Evolutionary conservation across 1,140 invertebrate genomes (phyloP).

Genomic region (Pomacea maculata): DNA sequence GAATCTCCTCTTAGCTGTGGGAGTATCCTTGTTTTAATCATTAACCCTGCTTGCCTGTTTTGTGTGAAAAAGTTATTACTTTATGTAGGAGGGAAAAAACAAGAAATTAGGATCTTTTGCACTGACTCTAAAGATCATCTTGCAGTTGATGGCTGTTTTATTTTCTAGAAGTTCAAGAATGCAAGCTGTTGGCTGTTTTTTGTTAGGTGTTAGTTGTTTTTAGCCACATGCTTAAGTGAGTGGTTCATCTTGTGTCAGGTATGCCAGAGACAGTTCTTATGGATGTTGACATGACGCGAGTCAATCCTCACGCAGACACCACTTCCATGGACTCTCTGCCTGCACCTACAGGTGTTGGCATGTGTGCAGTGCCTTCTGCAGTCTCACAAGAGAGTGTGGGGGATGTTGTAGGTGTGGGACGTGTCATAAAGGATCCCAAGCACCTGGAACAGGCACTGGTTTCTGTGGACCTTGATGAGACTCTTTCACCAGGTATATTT

Average conservation of each 20-base stretch:
- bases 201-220: too few species aligned
- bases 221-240: background rate
- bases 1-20: too few species aligned
- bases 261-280: slow-evolving; percentile 5
- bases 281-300: slow-evolving; percentile 25
- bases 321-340: background rate
- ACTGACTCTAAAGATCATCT: too few species aligned
- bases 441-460: slow-evolving; percentile 24
- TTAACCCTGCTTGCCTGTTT: too few species aligned
- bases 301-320: background rate
- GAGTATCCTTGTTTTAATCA: too few species aligned
- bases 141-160: too few species aligned
- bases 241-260: background rate
- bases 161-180: too few species aligned
- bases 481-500: slow-evolving; percentile 13
- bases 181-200: too few species aligned
- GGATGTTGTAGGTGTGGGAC: background rate
- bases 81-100: too few species aligned
- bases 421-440: background rate
- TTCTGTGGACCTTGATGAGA: slow-evolving; percentile 30
- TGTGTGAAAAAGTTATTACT: too few species aligned
- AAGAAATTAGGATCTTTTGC: too few species aligned
- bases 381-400: background rate
- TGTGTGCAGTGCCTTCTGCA: background rate
- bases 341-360: background rate